Percentiles rank a stretch among this genome's conserved stretches.
Evolutionary conservation across 2,113 vertebrate genomes (phyloP).

Genomic region (Pica pica): DNA sequence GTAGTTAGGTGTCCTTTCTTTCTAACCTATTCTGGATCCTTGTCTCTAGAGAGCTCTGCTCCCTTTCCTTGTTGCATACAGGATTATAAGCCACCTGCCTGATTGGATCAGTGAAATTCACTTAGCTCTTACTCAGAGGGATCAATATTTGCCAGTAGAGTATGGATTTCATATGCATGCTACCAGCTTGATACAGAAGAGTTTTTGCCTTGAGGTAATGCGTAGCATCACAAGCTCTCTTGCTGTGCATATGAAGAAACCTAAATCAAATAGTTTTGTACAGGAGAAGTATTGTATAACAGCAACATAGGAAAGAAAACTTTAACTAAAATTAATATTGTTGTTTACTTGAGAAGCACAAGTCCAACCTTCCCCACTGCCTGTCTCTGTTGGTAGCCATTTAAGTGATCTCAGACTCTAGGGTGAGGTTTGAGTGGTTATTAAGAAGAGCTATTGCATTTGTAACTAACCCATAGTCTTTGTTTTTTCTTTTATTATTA

Average conservation of each 20-base stretch:
- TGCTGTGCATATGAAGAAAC: not conserved
- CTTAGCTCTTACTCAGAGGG: not conserved
- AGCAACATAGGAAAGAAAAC: not conserved
- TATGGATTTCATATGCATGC: conserved; percentile 10
- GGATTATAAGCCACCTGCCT: not conserved
- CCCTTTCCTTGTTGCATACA: not conserved
- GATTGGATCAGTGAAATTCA: not conserved
- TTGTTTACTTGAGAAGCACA: not conserved
- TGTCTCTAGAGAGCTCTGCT: not conserved
- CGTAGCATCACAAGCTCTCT: not conserved
- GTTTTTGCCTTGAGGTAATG: not conserved
- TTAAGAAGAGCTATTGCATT: not conserved
- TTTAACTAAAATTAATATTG: not conserved
- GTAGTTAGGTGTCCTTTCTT: not conserved
- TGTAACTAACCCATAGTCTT: not conserved
- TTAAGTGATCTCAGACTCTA: not conserved
- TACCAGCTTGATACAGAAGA: not conserved
- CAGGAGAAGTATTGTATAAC: not conserved
- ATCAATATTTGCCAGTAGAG: conserved; percentile 2
- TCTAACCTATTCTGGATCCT: not conserved
- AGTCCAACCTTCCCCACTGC: not conserved
- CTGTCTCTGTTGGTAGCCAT: not conserved
- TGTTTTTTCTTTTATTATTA: not conserved
- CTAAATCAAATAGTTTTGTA: not conserved
- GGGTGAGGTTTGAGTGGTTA: not conserved